Evolutionary conservation across 2,113 vertebrate species (phyloP), one percentile per base, ranked within the genome.

Genomic region (Peromyscus californicus): DNA sequence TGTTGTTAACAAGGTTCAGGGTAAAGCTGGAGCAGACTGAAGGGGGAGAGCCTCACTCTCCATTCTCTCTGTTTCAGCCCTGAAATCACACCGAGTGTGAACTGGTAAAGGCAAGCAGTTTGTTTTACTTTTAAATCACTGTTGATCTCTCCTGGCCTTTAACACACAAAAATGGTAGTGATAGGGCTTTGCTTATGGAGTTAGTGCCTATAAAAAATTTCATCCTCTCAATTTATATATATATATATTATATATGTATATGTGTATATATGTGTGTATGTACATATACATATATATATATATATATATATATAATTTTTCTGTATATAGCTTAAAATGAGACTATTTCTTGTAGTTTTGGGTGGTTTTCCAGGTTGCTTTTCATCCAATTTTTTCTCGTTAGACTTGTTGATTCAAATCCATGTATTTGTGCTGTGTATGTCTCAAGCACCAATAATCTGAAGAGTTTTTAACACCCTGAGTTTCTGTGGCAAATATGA

Each of bases 1-100:
- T 96, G 26, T 89, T 15, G 17, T 36, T 96, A 87, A 54, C 70
- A 59, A 95, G 69, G 8, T 91, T 98, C 97, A 93, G 97, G 96
- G 96, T 69, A 96, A 96, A 94, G 61, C 36, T 95, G 42, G 69
- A 93, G 24, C 7, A 89, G 79, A 96, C 4, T 87, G 76, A 98
- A 61, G 97, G 90, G 63, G 97, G 90, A 89, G 75, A 69, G 65
- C 67, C 7, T 7, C 70, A 76, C 36, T 5, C 33, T 97, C 36
- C 65, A 9, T 4, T 89, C 3, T 69, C 45, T 29, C 93, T 65
- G 13, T 13, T 88, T 0, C 29, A 29, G 17, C 72, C 36, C 59
- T 16, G 54, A 94, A 61, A 93, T 39, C 91, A 54, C 92, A 33
- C 69, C 70, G n/a, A 86, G 70, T 72, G 45, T 17, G 36, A 48